Conservation (phyloP, 2,113 vertebrate genomes). For the Silurus meridionalis region DNA sequence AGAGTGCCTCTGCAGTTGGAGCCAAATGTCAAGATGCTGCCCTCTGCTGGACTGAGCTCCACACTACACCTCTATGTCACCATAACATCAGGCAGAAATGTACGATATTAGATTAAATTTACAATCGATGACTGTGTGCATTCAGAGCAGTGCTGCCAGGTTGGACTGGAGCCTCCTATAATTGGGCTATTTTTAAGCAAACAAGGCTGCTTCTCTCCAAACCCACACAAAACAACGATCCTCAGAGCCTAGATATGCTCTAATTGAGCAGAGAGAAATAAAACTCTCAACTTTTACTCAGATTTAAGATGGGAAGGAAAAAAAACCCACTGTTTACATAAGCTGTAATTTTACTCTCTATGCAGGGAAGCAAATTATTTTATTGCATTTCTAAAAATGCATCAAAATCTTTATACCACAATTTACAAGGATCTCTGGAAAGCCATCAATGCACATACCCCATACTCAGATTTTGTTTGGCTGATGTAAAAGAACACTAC, state of each 20-base stretch:
- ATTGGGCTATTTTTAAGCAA: slow-evolving; percentile 22
- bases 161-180: background rate
- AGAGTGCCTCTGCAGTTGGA: background rate
- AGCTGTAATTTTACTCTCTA: background rate
- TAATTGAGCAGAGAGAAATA: background rate
- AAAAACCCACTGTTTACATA: background rate
- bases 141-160: slow-evolving; percentile 11
- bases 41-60: slow-evolving; percentile 26
- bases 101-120: background rate
- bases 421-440: background rate
- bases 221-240: background rate
- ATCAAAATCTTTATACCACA: background rate
- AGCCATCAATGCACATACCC: background rate
- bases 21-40: slow-evolving; percentile 10
- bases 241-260: background rate
- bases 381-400: background rate
- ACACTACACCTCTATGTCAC: background rate
- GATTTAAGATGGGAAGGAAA: background rate
- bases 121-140: background rate
- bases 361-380: background rate
- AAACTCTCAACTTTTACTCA: background rate
- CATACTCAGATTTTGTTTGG: background rate
- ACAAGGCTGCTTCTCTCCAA: slow-evolving; percentile 4
- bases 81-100: slow-evolving; percentile 1
- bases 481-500: background rate